Percentiles rank a stretch among this genome's conserved stretches.
These are phyloP conservation scores for Glyphotaelius pellucidus DNA, from an alignment of 2,888 invertebrate genomes.

Conservation along the genomic window DNA sequence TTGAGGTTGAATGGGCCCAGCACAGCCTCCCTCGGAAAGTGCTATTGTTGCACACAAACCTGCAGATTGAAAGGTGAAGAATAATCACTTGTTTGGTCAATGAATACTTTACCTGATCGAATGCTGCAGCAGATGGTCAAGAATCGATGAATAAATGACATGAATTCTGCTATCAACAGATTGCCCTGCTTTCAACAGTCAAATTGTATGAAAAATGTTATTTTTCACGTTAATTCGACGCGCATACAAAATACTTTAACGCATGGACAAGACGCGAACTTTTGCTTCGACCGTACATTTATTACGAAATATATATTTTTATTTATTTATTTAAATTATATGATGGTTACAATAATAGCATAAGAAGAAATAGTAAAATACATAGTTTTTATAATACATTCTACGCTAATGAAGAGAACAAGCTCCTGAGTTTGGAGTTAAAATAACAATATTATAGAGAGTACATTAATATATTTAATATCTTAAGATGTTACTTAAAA, in stretches of 20 bases:
- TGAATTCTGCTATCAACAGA: neutral
- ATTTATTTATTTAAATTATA: no score
- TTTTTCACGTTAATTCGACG: neutral
- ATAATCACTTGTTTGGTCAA: neutral
- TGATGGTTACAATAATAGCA: no score
- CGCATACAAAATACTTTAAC: slow-evolving; percentile 3
- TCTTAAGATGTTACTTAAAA: no score
- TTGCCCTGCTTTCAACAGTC: neutral
- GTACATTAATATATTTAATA: no score
- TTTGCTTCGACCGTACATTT: neutral
- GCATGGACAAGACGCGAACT: neutral
- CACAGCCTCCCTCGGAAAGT: neutral
- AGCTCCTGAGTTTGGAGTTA: no score
- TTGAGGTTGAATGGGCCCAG: neutral
- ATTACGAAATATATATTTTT: neutral
- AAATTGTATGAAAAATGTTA: neutral
- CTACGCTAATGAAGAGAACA: no score
- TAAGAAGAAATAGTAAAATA: no score
- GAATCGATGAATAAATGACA: neutral
- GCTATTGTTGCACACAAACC: neutral
- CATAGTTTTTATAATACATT: no score
- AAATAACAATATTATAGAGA: no score
- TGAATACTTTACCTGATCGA: neutral
- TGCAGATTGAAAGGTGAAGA: neutral
- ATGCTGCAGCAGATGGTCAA: neutral